phyloP scores from a whole-genome alignment of 1,140 invertebrate species.

The Drosophila yakuba region DNA sequence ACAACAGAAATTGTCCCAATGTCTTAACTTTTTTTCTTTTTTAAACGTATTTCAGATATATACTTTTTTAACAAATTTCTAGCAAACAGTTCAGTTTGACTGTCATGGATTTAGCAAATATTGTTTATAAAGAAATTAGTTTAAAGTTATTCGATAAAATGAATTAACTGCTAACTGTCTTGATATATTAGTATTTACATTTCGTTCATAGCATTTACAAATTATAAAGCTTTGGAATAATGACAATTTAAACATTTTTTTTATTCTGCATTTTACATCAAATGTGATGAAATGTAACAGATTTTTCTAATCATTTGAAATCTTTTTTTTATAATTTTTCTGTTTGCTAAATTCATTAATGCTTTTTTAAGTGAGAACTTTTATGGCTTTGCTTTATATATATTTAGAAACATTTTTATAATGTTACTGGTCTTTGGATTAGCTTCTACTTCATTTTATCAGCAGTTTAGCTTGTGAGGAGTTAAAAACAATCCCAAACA shows the following conservation, averaged over 20 bases:
- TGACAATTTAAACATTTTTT: constrained; percentile 54
- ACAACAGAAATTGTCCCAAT: constrained; percentile 52
- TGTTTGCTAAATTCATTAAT: constrained; percentile 35
- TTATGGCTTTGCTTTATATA: constrained; percentile 24
- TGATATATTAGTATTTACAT: constrained; percentile 25
- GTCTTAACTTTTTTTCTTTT: constrained; percentile 16
- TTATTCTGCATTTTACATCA: constrained; percentile 5
- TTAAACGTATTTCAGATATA: constrained; percentile 12
- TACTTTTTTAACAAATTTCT: constrained; percentile 44
- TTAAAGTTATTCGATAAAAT: constrained; percentile 47
- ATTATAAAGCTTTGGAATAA: constrained; percentile 48
- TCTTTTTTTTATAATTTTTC: constrained; percentile 11
- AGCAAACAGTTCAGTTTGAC: constrained; percentile 52
- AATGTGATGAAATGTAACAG: background rate
- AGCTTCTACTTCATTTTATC: constrained; percentile 48
- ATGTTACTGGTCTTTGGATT: constrained; percentile 43
- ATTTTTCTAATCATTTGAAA: constrained; percentile 8
- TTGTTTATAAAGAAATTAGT: constrained; percentile 37
- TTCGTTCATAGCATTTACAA: constrained; percentile 37
- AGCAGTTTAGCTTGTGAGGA: constrained; percentile 57
- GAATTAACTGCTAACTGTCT: constrained; percentile 28
- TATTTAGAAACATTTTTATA: constrained; percentile 9
- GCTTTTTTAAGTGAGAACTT: constrained; percentile 17
- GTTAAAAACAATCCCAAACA: constrained; percentile 30
- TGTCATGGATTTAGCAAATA: constrained; percentile 50